A percentile compares a stretch with the other conserved stretches of the same genome.
Evolutionary conservation across 2,888 invertebrate species (phyloP).

Genomic region (Sphecodes monilicornis): DNA sequence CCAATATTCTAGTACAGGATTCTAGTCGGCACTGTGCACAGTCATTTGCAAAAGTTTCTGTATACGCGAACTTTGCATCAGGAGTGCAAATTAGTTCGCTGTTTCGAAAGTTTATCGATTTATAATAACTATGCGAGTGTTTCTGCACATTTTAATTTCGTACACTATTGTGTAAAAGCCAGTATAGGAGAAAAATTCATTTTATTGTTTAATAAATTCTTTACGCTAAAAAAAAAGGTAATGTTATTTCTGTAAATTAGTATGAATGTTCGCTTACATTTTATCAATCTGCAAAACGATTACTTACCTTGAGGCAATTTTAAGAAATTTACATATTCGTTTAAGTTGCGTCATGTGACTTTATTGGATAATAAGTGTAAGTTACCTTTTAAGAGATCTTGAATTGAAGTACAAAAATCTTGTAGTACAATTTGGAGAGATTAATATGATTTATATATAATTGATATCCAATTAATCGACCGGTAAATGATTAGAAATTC

Average conservation of each 20-base stretch:
- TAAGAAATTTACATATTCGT: too few species aligned
- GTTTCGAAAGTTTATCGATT: background rate
- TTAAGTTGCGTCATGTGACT: too few species aligned
- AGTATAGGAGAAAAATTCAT: background rate
- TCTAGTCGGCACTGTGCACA: background rate
- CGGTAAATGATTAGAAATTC: too few species aligned
- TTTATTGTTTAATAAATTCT: background rate
- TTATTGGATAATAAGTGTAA: too few species aligned
- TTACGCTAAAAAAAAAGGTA: background rate
- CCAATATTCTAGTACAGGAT: background rate
- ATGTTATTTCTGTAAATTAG: background rate
- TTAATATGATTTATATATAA: too few species aligned
- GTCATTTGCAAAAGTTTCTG: conserved; percentile 7
- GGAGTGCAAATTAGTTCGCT: background rate
- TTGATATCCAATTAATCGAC: too few species aligned
- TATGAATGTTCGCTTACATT: too few species aligned
- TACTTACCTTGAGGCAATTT: too few species aligned
- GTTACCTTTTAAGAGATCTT: too few species aligned
- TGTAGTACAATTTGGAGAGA: too few species aligned
- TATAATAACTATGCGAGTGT: background rate
- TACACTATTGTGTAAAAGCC: background rate
- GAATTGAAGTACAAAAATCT: too few species aligned
- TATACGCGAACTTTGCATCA: background rate
- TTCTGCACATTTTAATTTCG: background rate
- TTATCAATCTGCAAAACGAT: too few species aligned